Base-by-base conservation (phyloP, 2,888 invertebrate species). In the Chrysina gloriosa region DNA sequence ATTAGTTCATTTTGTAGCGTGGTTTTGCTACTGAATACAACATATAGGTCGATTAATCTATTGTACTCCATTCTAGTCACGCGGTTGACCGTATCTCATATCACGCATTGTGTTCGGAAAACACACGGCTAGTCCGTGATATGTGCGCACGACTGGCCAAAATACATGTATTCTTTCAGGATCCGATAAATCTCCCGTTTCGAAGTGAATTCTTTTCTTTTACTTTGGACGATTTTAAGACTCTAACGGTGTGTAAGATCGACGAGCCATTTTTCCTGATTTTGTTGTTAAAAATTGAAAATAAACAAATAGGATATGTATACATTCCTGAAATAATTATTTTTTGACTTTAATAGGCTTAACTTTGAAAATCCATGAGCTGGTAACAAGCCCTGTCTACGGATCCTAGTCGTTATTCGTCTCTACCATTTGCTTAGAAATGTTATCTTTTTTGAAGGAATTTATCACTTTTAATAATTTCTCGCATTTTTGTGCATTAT, bases 21-120 rank as follows among this genome's bases (percentile, higher is more conserved):
- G 80, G 80, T 80, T 80, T 73, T 79, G 75, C 77, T 75, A 74
- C 68, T 73, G 77, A 77, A 77, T 76, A 75, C 75, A 74, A 72
- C 72, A 69, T 70, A 76, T 77, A 76, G 78, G 79, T 80, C 79
- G 78, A 80, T 78, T 75, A 56, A 71, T 71, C 70, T 71, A 74
- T 78, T 78, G 76, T 76, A 73, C 74, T 73, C 74, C 75, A 81
- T 81, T 80, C 81, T 75, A 78, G 79, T 81, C 81, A 81, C 81
- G 81, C 77, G 75, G 74, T 74, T 73, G 77, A 76, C 77, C 79
- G 78, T 79, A 79, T 80, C 79, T 76, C 77, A 75, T 79, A 76
- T 76, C 79, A 79, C 77, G 78, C 77, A 79, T 79, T 79, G 79
- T 81, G 78, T 80, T 79, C 75, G 78, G 56, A 76, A 80, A 80